phyloP scores from a whole-genome alignment of 2,797 vertebrate species.

The Nothura maculosa region DNA sequence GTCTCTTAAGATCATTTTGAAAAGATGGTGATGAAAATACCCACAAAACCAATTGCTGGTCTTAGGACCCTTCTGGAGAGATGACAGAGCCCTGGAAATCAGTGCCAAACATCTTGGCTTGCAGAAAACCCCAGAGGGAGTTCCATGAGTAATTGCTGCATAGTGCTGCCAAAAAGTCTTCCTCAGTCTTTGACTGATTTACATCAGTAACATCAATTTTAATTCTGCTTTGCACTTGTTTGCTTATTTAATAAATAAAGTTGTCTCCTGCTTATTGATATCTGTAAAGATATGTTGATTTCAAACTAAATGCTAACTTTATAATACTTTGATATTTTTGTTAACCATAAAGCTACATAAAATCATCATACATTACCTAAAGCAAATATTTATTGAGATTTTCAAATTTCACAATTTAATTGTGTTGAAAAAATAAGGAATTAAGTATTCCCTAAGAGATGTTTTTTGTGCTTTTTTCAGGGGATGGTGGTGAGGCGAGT shows the following conservation, averaged over 20 bases:
- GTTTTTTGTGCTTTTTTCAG: background rate
- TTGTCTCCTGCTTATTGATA: background rate
- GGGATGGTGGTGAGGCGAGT: background rate
- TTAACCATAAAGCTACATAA: background rate
- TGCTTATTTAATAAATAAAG: background rate
- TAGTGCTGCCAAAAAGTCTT: background rate
- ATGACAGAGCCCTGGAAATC: background rate
- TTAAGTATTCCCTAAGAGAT: background rate
- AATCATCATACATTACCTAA: background rate
- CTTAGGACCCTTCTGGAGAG: slow-evolving; percentile 28
- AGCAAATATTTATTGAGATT: background rate
- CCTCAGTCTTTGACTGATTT: background rate
- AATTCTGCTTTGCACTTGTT: background rate
- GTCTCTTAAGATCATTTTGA: slow-evolving; percentile 3
- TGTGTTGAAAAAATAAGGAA: background rate
- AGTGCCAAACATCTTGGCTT: background rate
- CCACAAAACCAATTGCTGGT: slow-evolving; percentile 32
- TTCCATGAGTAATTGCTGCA: background rate
- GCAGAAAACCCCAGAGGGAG: background rate
- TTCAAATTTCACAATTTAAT: background rate
- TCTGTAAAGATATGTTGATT: background rate
- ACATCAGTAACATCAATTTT: background rate
- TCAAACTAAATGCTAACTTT: background rate
- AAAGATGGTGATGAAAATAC: slow-evolving; percentile 26
- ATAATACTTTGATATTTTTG: background rate